These are phyloP conservation scores for Pseudochromis fuscus DNA, from an alignment of 2,797 vertebrate species.

Conservation along the genomic window DNA sequence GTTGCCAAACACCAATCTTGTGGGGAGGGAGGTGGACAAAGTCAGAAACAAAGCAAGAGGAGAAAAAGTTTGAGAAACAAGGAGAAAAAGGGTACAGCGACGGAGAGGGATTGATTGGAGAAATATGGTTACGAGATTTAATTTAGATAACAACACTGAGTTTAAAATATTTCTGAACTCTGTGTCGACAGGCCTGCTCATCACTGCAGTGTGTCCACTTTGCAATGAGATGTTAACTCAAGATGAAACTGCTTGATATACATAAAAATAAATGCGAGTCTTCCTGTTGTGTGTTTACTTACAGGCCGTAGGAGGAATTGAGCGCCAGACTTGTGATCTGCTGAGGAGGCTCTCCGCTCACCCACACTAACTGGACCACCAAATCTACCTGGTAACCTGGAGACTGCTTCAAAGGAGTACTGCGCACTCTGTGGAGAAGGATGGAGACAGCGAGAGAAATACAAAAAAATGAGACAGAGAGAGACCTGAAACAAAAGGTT, in stretches of 20 bases:
- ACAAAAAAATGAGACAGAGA: not conserved
- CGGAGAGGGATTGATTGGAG: not conserved
- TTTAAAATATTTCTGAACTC: not conserved
- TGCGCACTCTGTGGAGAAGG: slow-evolving; percentile 90
- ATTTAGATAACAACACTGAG: too few species aligned
- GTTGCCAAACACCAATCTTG: slow-evolving; percentile 99
- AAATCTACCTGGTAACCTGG: slow-evolving; percentile 96
- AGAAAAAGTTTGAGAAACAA: not conserved
- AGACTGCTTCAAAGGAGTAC: slow-evolving; percentile 95
- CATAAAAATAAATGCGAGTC: not conserved
- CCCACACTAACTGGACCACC: slow-evolving; percentile 98
- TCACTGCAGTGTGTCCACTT: not conserved
- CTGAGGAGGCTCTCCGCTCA: slow-evolving; percentile 96
- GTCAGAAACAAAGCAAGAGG: not conserved
- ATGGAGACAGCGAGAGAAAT: not conserved
- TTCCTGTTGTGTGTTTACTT: slow-evolving; percentile 52
- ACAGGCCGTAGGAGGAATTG: slow-evolving; percentile 93
- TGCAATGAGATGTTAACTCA: not conserved
- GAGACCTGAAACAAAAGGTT: slow-evolving; percentile 7
- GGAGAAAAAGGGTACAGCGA: too few species aligned
- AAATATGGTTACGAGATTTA: slow-evolving; percentile 7
- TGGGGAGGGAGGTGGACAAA: slow-evolving; percentile 69
- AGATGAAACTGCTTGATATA: not conserved
- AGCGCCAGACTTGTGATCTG: slow-evolving; percentile 96
- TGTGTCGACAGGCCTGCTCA: not conserved